These are phyloP conservation scores for Anthopleura sola DNA, from an alignment of 64 coral and sea anemone species.

Conservation along the genomic window DNA sequence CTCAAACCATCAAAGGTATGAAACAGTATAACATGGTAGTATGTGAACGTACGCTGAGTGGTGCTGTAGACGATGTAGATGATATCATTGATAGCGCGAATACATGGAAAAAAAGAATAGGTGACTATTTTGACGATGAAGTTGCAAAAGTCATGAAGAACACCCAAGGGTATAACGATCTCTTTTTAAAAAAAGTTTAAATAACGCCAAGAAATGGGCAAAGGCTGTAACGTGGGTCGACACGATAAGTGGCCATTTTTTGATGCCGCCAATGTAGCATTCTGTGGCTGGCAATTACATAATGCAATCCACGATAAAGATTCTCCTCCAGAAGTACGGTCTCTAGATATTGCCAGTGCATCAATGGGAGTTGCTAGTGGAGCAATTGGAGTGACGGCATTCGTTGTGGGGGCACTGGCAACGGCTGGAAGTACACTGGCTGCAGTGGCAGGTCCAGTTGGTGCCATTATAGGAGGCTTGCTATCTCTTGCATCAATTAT, in stretches of 20 bases:
- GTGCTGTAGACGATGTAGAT: neutral
- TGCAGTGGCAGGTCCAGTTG: neutral
- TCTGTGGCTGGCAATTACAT: constrained; percentile 28
- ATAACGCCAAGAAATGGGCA: constrained; percentile 30
- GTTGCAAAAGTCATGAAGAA: constrained; percentile 17
- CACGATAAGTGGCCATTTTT: constrained; percentile 34
- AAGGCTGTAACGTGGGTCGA: constrained; percentile 18
- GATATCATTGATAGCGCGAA: constrained; percentile 18
- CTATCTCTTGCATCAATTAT: constrained; percentile 21
- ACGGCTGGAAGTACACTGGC: constrained; percentile 22
- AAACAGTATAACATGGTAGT: constrained; percentile 6
- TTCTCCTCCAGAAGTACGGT: constrained; percentile 3
- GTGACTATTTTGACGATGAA: constrained; percentile 11
- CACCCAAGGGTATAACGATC: constrained; percentile 28
- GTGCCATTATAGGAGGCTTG: constrained; percentile 11
- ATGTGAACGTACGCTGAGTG: neutral
- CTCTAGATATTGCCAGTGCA: neutral
- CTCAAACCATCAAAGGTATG: neutral
- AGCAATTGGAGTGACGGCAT: constrained; percentile 16
- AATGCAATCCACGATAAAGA: constrained; percentile 33
- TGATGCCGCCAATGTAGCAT: constrained; percentile 15
- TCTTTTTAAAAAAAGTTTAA: constrained; percentile 19
- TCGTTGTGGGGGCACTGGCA: constrained; percentile 31
- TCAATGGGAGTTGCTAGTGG: constrained; percentile 21
- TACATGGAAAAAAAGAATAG: constrained; percentile 12